phyloP scores from a whole-genome alignment of 2,797 vertebrate species.

The Siniperca undulata region DNA sequence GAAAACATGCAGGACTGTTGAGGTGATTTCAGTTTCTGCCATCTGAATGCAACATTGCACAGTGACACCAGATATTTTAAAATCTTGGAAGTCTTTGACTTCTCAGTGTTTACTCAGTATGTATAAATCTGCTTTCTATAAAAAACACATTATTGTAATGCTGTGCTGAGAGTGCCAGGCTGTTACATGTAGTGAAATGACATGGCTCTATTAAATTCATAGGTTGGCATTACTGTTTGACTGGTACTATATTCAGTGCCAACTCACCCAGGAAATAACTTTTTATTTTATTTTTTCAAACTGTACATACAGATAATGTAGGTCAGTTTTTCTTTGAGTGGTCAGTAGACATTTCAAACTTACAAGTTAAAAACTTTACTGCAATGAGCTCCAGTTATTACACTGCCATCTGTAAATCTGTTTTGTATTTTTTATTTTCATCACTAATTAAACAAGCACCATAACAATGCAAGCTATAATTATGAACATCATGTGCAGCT shows the following conservation, averaged over 20 bases:
- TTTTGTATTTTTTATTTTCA: conserved; percentile 42
- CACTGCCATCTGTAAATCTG: conserved; percentile 45
- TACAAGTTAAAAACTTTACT: conserved; percentile 5
- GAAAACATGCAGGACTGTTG: conserved; percentile 25
- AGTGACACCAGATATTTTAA: conserved; percentile 36
- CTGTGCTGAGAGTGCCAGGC: conserved; percentile 43
- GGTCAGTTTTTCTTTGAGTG: conserved; percentile 16
- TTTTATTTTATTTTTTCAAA: conserved; percentile 21
- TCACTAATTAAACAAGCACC: conserved; percentile 48
- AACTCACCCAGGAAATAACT: conserved; percentile 21
- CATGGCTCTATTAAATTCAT: conserved; percentile 8
- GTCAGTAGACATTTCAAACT: conserved; percentile 39
- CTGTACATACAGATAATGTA: conserved; percentile 17
- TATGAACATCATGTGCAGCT: conserved; percentile 44
- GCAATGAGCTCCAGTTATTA: conserved; percentile 39
- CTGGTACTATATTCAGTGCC: conserved; percentile 42
- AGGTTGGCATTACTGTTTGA: conserved; percentile 12
- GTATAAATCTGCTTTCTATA: conserved; percentile 62
- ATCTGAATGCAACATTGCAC: conserved; percentile 40
- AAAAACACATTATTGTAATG: conserved; percentile 57
- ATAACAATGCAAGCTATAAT: conserved; percentile 66
- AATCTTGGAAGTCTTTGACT: conserved; percentile 55
- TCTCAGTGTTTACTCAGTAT: conserved; percentile 48
- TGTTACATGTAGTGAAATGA: conserved; percentile 41
- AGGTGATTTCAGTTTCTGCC: conserved; percentile 44